A percentile compares a stretch with the other conserved stretches of the same genome.
phyloP scores from a whole-genome alignment of 1,140 invertebrate genomes.

The Elymnias hypermnestra region DNA sequence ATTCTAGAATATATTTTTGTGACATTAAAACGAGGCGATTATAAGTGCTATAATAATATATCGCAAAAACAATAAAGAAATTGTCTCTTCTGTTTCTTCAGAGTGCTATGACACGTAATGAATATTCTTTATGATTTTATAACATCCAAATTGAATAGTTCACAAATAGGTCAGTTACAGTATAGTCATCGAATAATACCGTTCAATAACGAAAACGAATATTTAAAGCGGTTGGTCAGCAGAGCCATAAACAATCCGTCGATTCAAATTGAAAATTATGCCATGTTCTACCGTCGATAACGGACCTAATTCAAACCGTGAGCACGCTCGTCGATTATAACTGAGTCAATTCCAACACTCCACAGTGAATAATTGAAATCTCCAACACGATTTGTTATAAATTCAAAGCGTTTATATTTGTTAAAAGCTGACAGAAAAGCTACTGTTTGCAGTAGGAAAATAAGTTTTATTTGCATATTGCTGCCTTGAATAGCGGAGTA shows the following conservation, averaged over 20 bases:
- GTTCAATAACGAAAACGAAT: conserved; percentile 12
- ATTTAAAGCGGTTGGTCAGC: conserved; percentile 12
- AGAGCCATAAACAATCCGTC: conserved; percentile 20
- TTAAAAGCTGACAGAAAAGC: too few species aligned
- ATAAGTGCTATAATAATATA: too few species aligned
- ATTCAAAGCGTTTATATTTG: neutral
- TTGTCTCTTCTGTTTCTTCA: too few species aligned
- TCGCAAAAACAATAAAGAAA: too few species aligned
- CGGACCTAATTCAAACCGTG: conserved; percentile 28
- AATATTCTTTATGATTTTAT: too few species aligned
- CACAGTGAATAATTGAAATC: neutral
- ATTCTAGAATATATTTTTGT: too few species aligned
- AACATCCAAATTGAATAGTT: too few species aligned
- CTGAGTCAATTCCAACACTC: conserved; percentile 12
- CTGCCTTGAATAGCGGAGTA: too few species aligned
- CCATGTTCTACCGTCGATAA: conserved; percentile 35
- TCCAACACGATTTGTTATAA: neutral
- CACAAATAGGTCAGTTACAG: too few species aligned
- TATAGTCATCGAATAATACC: conserved; percentile 1
- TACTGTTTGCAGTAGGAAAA: neutral
- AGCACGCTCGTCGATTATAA: conserved; percentile 43
- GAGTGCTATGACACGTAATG: too few species aligned
- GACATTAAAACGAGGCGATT: too few species aligned
- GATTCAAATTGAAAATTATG: conserved; percentile 32
- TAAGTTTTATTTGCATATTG: too few species aligned